Evolutionary conservation across 2,797 vertebrate species (phyloP), one percentile per base, ranked within the genome.

Genomic region (Cheirogaleus major): DNA sequence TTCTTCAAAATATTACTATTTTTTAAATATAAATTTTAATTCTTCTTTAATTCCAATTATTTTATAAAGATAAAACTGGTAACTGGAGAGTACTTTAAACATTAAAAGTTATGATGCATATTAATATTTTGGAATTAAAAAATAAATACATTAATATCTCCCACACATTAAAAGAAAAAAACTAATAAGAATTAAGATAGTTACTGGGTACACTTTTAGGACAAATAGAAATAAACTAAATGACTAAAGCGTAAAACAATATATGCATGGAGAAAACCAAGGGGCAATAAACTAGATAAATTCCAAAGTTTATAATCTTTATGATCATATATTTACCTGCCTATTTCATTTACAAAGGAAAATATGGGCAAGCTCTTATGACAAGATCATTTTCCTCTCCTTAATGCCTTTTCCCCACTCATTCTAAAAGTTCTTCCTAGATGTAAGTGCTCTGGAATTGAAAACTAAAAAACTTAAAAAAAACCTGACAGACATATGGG

Each of bases 381-480:
- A 91, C 20, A 88, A 91, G 61, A 70, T 80, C 69, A 83, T 78
- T 86, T 95, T 83, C 48, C 50, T 91, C 30, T 93, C 48, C 38
- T 61, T 35, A 92, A 73, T 81, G 69, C 5, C 15, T 48, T 41
- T 76, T 48, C 5, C 17, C 8, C 4, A 43, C 30, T 70, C 50
- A 82, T 63, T 75, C 90, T 65, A 89, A 75, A 81, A 69, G 67
- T 41, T 95, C 80, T 91, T 96, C 63, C n/a, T 35, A 96, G 13
- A 32, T 85, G 0, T 59, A 82, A 93, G 0, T 88, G 70, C 85
- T 84, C 50, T 93, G 41, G 61, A 95, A 93, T 70, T 72, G 94
- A 97, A 93, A 92, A 84, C n/a, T 38, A 73, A 95, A 95, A 55
- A 91, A n/a, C 38, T 88, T 78, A 67, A 0, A 93, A 69, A 92